These are phyloP conservation scores for Stegastes partitus DNA, from an alignment of 2,113 vertebrate species.

Conservation along the genomic window DNA sequence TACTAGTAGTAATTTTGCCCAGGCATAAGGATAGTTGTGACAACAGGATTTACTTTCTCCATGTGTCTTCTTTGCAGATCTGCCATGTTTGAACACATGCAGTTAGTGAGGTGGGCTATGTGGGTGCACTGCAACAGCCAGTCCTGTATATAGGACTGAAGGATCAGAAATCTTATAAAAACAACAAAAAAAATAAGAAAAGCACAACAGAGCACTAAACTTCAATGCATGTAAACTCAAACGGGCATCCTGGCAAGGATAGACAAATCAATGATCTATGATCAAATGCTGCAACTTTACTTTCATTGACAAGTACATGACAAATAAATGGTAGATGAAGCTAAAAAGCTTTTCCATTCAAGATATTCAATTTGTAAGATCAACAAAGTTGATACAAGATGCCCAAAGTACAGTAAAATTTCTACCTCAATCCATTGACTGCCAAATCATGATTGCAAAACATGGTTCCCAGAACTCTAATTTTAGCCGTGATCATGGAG, in stretches of 20 bases:
- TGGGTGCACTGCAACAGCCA: constrained; percentile 76
- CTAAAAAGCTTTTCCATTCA: constrained; percentile 3
- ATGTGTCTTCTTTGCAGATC: constrained; percentile 24
- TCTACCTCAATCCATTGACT: constrained; percentile 17
- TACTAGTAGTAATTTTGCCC: constrained; percentile 46
- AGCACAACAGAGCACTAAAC: constrained; percentile 69
- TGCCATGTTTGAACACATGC: constrained; percentile 43
- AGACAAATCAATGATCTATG: constrained; percentile 16
- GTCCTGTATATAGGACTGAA: constrained; percentile 69
- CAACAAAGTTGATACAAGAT: constrained; percentile 12
- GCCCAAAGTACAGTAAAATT: background rate
- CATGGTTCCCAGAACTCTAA: constrained; percentile 3
- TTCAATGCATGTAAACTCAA: constrained; percentile 62
- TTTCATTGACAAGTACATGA: constrained; percentile 4
- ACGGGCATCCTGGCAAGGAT: constrained; percentile 41
- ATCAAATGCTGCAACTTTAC: constrained; percentile 6
- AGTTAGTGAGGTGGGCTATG: constrained; percentile 69
- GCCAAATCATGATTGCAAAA: constrained; percentile 38
- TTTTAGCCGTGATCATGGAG: constrained; percentile 14
- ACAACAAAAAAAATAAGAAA: constrained; percentile 35
- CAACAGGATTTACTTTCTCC: constrained; percentile 17
- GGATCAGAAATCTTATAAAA: constrained; percentile 69
- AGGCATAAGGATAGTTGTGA: constrained; percentile 26
- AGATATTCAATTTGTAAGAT: background rate
- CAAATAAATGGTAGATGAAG: constrained; percentile 4